Evolutionary conservation across 2,113 vertebrate species (phyloP).

Genomic region (Cephalopholis sonnerati): DNA sequence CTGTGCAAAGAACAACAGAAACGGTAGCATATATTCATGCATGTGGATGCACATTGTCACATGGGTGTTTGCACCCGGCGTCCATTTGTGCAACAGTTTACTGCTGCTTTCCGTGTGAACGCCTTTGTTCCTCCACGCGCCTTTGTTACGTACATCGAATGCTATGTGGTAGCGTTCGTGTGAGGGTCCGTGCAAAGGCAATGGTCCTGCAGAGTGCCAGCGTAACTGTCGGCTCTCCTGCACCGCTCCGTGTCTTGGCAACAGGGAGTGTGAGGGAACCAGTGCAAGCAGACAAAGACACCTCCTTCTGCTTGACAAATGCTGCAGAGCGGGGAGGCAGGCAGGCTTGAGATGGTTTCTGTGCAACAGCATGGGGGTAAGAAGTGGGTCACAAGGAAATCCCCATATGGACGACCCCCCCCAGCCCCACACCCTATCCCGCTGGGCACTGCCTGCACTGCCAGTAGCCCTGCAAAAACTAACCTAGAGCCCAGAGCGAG

Average conservation of each 20-base stretch:
- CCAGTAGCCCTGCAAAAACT: conserved; percentile 49
- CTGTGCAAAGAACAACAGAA: conserved; percentile 24
- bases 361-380: conserved; percentile 49
- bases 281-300: conserved; percentile 65
- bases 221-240: conserved; percentile 61
- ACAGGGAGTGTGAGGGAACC: conserved; percentile 66
- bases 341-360: conserved; percentile 47
- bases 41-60: conserved; percentile 10
- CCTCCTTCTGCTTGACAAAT: conserved; percentile 55
- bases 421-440: conserved; percentile 29
- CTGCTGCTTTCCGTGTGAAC: not conserved
- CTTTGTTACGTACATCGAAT: conserved; percentile 9
- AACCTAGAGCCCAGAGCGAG: conserved; percentile 39
- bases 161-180: conserved; percentile 14
- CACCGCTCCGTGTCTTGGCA: conserved; percentile 73
- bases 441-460: conserved; percentile 28
- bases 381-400: conserved; percentile 79
- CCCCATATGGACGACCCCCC: conserved; percentile 71
- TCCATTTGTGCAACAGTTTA: conserved; percentile 20
- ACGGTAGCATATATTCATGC: conserved; percentile 7
- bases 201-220: conserved; percentile 60
- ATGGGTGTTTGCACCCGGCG: not conserved
- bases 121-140: not conserved
- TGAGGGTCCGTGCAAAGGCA: conserved; percentile 35
- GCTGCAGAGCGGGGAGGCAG: conserved; percentile 47